Evolutionary conservation across 2,888 invertebrate species (phyloP), one percentile per base, ranked within the genome.

Genomic region (Meghimatium bilineatum): DNA sequence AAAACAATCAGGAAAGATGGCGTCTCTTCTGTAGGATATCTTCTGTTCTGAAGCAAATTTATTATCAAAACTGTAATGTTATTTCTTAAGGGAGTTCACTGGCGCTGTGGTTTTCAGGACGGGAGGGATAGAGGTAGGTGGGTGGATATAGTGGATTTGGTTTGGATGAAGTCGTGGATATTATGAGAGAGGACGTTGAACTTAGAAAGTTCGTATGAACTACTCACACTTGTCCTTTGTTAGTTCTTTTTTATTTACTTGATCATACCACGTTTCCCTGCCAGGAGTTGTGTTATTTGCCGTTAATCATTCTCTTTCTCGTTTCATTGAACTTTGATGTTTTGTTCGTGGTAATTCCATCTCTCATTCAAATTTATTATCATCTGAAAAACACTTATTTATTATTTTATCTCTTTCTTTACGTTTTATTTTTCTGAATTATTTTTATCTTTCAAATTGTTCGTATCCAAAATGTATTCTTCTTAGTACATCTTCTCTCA

Each of bases 1-100:
- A 76, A 76, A 76, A 36, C 56, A 36, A 60, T 76, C 60, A 76
- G 2, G 14, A 20, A 75, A 6, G 29, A n/a, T n/a, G 52, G 74
- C 74, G 52, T n/a, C 56, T n/a, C 60, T 26, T 20, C 3, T 2
- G 8, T 17, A 56, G 20, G 29, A 29, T 34, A 38, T n/a, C 36
- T 38, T 71, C 71, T 36, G 34, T 36, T 20, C 36, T 20, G 6
- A 71, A 26, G 5, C 1, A 36, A 26, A 26, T 36, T 20, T 36
- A 36, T 71, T 71, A 38, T 71, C 38, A 6, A 26, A 3, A 12
- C 71, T 26, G 38, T 71, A 71, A 26, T 10, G 26, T 36, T 23
- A n/a, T 63, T n/a, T 63, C 60, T 63, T n/a, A 23, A 3, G 56
- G 23, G 56, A 23, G 49, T 17, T 14, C 5, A 20, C 10, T 56